Conservation (phyloP, 2,113 vertebrate species). For the Tetraodon nigroviridis region DNA sequence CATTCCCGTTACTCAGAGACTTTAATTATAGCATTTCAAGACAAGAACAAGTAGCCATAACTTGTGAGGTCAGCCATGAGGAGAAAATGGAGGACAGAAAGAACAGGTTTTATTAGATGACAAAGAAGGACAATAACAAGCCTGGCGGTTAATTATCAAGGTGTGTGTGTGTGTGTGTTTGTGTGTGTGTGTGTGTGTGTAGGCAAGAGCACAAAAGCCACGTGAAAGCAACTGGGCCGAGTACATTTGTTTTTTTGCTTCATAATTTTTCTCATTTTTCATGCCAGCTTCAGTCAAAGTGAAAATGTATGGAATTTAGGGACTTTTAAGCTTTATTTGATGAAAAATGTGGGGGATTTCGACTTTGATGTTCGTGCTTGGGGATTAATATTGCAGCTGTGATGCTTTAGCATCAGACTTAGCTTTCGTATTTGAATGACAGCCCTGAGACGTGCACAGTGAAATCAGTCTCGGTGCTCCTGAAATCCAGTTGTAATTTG, state of each 20-base stretch:
- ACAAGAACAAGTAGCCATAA: too few species aligned
- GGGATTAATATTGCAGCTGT: constrained; percentile 34
- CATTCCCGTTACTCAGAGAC: too few species aligned
- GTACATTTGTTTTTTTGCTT: background rate
- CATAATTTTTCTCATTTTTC: constrained; percentile 14
- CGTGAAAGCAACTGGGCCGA: background rate
- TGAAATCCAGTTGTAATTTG: constrained; percentile 15
- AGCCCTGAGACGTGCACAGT: constrained; percentile 17
- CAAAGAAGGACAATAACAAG: too few species aligned
- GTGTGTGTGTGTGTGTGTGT: too few species aligned
- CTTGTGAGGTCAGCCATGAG: too few species aligned
- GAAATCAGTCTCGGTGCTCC: constrained; percentile 16
- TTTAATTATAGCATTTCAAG: too few species aligned
- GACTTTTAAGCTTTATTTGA: constrained; percentile 32
- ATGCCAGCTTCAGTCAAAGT: constrained; percentile 22
- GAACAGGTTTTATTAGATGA: too few species aligned
- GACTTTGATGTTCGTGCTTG: constrained; percentile 27
- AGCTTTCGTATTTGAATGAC: constrained; percentile 47
- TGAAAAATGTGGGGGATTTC: constrained; percentile 28
- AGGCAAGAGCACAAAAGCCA: background rate
- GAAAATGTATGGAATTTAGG: constrained; percentile 13
- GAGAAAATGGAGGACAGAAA: too few species aligned
- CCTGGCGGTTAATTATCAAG: too few species aligned
- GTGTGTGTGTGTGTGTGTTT: too few species aligned
- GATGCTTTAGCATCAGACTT: constrained; percentile 18